A percentile compares a stretch with the other conserved stretches of the same genome.
Conservation (phyloP, 1,140 invertebrate genomes). For the Agrilus planipennis region DNA sequence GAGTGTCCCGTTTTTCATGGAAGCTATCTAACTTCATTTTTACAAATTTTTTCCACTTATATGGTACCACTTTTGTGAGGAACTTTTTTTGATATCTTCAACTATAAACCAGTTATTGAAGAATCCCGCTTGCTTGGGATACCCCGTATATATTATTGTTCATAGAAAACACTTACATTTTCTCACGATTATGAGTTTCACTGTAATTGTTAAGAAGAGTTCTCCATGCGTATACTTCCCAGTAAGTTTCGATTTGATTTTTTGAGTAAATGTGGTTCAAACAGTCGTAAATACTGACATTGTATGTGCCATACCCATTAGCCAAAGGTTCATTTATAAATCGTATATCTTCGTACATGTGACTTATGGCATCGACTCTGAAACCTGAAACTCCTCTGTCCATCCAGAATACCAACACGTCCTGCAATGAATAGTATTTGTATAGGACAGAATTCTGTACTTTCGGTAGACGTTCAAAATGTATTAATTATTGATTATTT, state of each 20-base stretch:
- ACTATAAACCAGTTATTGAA: no score
- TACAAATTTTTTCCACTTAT: no score
- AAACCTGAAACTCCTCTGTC: slow-evolving; percentile 66
- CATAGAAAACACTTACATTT: no score
- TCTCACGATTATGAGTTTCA: slow-evolving; percentile 35
- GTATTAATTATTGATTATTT: no score
- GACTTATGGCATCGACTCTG: slow-evolving; percentile 50
- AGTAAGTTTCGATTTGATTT: slow-evolving; percentile 45
- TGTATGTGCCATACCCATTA: neutral
- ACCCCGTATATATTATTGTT: no score
- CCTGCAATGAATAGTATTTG: slow-evolving; percentile 25
- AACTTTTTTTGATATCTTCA: no score
- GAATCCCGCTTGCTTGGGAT: no score
- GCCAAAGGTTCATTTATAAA: slow-evolving; percentile 3
- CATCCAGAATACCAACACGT: slow-evolving; percentile 65
- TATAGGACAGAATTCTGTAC: no score
- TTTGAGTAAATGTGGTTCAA: slow-evolving; percentile 46
- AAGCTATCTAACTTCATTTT: no score
- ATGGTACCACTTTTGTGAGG: no score
- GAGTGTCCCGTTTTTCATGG: no score
- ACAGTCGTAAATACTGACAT: slow-evolving; percentile 17
- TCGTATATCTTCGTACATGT: slow-evolving; percentile 40
- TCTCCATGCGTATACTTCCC: slow-evolving; percentile 48
- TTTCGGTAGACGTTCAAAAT: no score
- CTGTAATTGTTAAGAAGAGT: slow-evolving; percentile 44